phyloP scores from a whole-genome alignment of 2,797 vertebrate genomes.

The Babyrousa celebensis region DNA sequence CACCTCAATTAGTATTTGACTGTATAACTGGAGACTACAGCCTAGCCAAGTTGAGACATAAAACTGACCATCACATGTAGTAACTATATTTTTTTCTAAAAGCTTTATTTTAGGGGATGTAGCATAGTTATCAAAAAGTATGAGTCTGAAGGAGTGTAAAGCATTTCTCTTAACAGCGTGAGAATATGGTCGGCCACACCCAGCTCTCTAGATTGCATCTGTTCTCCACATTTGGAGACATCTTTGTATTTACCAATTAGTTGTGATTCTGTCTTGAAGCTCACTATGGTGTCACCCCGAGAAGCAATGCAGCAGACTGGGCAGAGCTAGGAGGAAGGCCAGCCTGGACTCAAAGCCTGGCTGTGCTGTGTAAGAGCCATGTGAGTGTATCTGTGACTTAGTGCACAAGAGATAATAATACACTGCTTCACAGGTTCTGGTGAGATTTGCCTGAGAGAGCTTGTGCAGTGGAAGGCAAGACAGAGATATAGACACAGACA shows the following conservation, averaged over 20 bases:
- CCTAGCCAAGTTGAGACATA: background rate
- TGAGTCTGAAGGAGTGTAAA: background rate
- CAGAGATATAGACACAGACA: background rate
- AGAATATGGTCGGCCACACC: background rate
- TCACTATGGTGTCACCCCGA: background rate
- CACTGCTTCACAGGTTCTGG: background rate
- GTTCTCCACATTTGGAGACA: background rate
- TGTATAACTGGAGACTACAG: background rate
- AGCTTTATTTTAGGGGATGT: background rate
- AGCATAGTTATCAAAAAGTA: background rate
- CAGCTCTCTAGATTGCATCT: background rate
- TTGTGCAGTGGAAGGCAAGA: background rate
- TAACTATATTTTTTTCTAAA: background rate
- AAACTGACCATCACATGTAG: background rate
- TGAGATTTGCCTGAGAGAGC: background rate
- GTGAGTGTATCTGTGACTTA: background rate
- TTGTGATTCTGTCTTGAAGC: background rate
- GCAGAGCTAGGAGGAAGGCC: background rate
- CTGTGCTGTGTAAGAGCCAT: background rate
- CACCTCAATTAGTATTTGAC: background rate
- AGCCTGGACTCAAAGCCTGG: background rate
- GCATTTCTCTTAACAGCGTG: background rate
- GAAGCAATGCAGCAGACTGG: background rate
- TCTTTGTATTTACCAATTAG: background rate
- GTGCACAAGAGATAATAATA: background rate